These are phyloP conservation scores for Cettia cetti DNA, from an alignment of 2,113 vertebrate species.

Conservation along the genomic window DNA sequence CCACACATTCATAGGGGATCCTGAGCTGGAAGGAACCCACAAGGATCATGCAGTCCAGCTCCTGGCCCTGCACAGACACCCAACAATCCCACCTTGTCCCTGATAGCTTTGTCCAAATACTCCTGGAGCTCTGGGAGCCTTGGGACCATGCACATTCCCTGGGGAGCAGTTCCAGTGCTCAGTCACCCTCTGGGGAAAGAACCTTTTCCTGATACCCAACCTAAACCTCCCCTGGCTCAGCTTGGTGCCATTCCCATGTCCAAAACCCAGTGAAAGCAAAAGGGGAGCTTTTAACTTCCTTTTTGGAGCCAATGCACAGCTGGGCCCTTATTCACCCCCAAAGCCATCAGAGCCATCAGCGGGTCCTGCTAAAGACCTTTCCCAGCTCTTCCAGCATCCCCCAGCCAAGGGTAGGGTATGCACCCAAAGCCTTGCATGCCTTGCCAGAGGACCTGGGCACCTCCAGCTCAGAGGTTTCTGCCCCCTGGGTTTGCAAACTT, in stretches of 20 bases:
- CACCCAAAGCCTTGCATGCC: background rate
- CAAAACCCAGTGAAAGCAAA: background rate
- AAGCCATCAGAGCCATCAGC: background rate
- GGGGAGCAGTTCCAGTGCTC: background rate
- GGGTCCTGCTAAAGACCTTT: background rate
- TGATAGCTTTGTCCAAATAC: rapidly evolving
- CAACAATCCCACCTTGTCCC: background rate
- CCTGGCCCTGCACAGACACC: background rate
- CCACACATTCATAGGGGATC: background rate
- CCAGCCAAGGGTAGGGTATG: rapidly evolving
- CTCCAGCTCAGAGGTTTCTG: background rate
- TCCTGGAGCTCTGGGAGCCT: background rate
- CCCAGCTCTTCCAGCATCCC: background rate
- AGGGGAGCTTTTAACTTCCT: background rate
- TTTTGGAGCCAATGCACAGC: background rate
- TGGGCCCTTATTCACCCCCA: background rate
- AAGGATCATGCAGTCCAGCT: rapidly evolving
- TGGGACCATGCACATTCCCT: rapidly evolving
- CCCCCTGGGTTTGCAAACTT: background rate
- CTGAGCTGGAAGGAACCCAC: background rate
- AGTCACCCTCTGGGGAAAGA: background rate
- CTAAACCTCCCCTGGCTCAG: background rate
- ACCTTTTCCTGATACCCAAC: background rate
- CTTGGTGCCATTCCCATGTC: background rate
- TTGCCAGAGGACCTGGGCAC: background rate